Percentiles rank a stretch among this genome's conserved stretches.
Evolutionary conservation across 2,888 invertebrate genomes (phyloP).

Genomic region (Agapetus fuscipes): DNA sequence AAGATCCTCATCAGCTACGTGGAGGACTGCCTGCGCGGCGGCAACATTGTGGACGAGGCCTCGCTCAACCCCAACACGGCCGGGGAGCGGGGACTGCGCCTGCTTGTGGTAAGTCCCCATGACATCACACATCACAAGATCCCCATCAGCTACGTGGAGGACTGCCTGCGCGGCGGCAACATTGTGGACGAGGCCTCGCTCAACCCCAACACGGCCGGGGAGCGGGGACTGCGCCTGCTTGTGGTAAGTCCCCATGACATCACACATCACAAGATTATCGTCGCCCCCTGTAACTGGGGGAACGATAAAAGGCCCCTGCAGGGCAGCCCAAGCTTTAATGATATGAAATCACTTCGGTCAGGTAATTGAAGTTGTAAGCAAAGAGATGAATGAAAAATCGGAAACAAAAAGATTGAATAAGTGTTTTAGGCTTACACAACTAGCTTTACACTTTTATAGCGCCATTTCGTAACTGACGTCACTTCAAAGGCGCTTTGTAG

Average conservation of each 20-base stretch:
- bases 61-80: constrained; percentile 75
- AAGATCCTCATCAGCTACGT: constrained; percentile 55
- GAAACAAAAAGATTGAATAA: too few relatives aligned
- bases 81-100: constrained; percentile 80
- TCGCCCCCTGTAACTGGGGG: too few relatives aligned
- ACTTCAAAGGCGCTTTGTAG: too few relatives aligned
- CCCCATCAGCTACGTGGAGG: constrained; percentile 54
- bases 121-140: constrained; percentile 54
- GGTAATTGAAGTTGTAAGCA: too few relatives aligned
- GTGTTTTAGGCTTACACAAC: too few relatives aligned
- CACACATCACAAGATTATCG: too few relatives aligned
- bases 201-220: constrained; percentile 71
- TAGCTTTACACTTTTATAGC: too few relatives aligned
- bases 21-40: constrained; percentile 66
- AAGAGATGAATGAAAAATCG: too few relatives aligned
- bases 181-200: constrained; percentile 69
- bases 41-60: constrained; percentile 59
- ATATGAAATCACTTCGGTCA: too few relatives aligned
- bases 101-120: constrained; percentile 57
- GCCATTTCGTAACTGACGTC: too few relatives aligned
- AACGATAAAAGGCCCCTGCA: too few relatives aligned
- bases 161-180: constrained; percentile 62
- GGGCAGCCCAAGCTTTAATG: too few relatives aligned
- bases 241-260: constrained; percentile 44
- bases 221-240: constrained; percentile 79